Evolutionary conservation across 2,113 vertebrate species (phyloP), one percentile per base, ranked within the genome.

Genomic region (Brienomyrus brachyistius): DNA sequence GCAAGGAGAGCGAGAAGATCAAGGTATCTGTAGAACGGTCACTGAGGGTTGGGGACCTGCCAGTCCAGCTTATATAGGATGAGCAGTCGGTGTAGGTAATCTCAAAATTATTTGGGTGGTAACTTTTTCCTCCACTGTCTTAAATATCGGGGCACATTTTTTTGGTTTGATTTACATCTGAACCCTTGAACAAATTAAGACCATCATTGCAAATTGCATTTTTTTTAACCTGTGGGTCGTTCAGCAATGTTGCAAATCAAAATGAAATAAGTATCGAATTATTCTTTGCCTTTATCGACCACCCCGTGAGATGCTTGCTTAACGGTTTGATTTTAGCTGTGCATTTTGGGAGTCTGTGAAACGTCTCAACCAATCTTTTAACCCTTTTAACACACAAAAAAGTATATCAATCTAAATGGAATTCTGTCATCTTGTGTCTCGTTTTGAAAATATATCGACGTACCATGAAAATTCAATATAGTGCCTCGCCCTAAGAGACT

Each of bases 1-100:
- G 87, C 90, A 99, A 97, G 89, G 96, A 98, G 90, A 98, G 98
- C 52, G 97, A 99, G 93, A 98, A 97, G 92, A 98, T 99, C 92
- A 98, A 98, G 98, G 98, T 99, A 97, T 21, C 45, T 23, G 9
- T 35, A 3, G 27, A 4, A 5, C 1, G 6, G 15, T 21, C 85
- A 35, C n/a, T 27, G 85, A 17, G 11, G 51, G 45, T 40, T 50
- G 47, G 17, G 48, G 5, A 15, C 21, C 51, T 21, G 50, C 13
- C 1, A 1, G 23, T 31, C 13, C 47, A 23, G 15, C 2, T 47
- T 45, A 19, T 35, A 82, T 13, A 47, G 15, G 15, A 82, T 40
- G 43, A 5, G 19, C 19, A 31, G 27, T 74, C 59, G 10, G 59
- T 27, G 59, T 66, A 66, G 23, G 59, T 27, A 66, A 66, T 27